Evolutionary conservation across 2,888 invertebrate species (phyloP).

Genomic region (Sphecodes monilicornis): DNA sequence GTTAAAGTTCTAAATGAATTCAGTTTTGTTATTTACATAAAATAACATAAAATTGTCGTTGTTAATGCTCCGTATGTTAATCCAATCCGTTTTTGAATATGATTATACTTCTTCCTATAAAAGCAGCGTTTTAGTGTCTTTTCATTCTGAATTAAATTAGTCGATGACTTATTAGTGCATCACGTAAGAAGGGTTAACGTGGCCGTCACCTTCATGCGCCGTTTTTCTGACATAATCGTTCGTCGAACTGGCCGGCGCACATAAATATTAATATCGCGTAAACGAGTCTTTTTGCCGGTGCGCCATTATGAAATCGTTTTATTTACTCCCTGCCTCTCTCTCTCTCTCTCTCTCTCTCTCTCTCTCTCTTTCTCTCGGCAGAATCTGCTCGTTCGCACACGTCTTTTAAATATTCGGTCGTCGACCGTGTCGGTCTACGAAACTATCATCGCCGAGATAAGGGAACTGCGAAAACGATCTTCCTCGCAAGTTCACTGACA

Average conservation of each 20-base stretch:
- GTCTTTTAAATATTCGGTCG: slow-evolving; percentile 24
- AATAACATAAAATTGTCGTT: neutral
- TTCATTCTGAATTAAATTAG: neutral
- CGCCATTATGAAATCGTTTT: slow-evolving; percentile 17
- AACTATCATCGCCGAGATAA: slow-evolving; percentile 16
- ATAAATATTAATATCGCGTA: slow-evolving; percentile 34
- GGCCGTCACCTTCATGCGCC: slow-evolving; percentile 10
- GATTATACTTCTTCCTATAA: neutral
- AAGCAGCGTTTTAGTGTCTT: neutral
- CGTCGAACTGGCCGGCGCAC: neutral
- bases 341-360: too few relatives aligned
- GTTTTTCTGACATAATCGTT: slow-evolving; percentile 12
- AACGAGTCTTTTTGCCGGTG: neutral
- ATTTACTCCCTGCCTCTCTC: slow-evolving; percentile 17
- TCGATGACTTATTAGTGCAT: neutral
- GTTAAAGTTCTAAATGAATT: neutral
- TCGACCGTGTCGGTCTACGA: slow-evolving; percentile 31
- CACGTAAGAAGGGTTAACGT: neutral
- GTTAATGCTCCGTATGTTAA: neutral
- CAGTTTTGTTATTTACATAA: neutral
- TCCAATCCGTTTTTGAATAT: neutral
- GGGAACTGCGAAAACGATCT: neutral
- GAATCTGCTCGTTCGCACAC: slow-evolving; percentile 1
- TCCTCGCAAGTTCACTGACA: neutral
- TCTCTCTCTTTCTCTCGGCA: too few relatives aligned